Evolutionary conservation across 2,113 vertebrate genomes (phyloP), one percentile per base, ranked within the genome.

Genomic region (Poeciliopsis occidentalis): DNA sequence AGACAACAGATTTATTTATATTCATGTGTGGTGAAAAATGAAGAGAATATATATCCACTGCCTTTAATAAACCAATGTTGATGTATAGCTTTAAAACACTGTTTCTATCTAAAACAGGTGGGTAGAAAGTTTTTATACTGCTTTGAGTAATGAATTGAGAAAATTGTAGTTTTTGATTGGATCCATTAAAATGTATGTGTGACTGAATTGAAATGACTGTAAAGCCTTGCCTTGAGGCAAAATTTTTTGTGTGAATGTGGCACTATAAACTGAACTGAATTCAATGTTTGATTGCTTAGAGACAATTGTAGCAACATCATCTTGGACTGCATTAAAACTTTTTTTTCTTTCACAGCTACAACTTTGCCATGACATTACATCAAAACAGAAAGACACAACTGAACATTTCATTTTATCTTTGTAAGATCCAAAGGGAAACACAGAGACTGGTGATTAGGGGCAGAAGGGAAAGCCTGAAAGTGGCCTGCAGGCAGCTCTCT

Each of bases 401-500:
- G 39, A 51, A 22, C 47, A 51, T 51, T 17, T 22, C 5, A 12
- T 41, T 41, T 15, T 1, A 54, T 54, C 19, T 54, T 19, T 19
- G 6, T 24, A 22, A 24, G 5, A 24, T 54, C 39, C 5, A 19
- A 22, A 51, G 47, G 24, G 22, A 54, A 19, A 19, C 2, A 22
- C 19, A 19, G 19, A 54, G 19, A 24, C 22, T 54, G 47, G 5
- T 54, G 47, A 54, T 54, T 54, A 54, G 19, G 47, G 19, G 19
- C 19, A 29, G 67, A 32, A 29, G 47, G 19, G 10, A 24, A 54
- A 51, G 69, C 22, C 4, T 37, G 31, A 27, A 27, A 17, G 57
- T 69, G 26, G 30, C 63, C 63, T 39, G 74, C 64, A 24, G 64
- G 69, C 69, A 73, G 76, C 78, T 85, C 79, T 82, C 71, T 78